Evolutionary conservation across 2,797 vertebrate genomes (phyloP).

Genomic region (Anguilla marmorata): DNA sequence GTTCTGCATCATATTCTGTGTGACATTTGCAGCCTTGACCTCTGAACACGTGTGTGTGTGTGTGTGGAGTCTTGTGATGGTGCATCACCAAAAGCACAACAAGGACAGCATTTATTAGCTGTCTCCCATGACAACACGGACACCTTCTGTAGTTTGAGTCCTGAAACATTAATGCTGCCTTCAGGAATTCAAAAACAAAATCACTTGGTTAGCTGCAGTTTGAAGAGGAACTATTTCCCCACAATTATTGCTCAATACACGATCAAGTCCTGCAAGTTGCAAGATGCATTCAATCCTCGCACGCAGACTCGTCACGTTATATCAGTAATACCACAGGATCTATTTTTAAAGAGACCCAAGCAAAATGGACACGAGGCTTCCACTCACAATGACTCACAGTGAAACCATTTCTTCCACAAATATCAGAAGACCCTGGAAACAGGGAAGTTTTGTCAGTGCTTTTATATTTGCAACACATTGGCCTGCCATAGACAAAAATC

Average conservation of each 20-base stretch:
- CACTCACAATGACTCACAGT: conserved; percentile 5
- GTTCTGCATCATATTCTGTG: neutral
- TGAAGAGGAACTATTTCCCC: neutral
- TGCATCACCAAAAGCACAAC: conserved; percentile 47
- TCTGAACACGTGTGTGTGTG: conserved; percentile 1
- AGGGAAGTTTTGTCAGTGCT: neutral
- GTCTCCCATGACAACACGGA: conserved; percentile 41
- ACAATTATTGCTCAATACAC: neutral
- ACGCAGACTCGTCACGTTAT: neutral
- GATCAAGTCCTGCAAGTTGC: neutral
- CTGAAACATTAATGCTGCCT: neutral
- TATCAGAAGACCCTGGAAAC: neutral
- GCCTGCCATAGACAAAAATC: neutral
- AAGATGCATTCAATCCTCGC: neutral
- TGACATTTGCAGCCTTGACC: neutral
- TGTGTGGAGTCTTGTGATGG: conserved; percentile 62
- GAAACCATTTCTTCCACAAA: neutral
- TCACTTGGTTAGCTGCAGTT: neutral
- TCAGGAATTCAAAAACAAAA: neutral
- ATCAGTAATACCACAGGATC: neutral
- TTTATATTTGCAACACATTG: neutral
- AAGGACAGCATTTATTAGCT: conserved; percentile 61
- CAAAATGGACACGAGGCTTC: too few species aligned
- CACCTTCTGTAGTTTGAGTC: neutral
- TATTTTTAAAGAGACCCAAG: neutral